Evolutionary conservation across 2,888 invertebrate species (phyloP), one percentile per base, ranked within the genome.

Genomic region (Dioctria rufipes): DNA sequence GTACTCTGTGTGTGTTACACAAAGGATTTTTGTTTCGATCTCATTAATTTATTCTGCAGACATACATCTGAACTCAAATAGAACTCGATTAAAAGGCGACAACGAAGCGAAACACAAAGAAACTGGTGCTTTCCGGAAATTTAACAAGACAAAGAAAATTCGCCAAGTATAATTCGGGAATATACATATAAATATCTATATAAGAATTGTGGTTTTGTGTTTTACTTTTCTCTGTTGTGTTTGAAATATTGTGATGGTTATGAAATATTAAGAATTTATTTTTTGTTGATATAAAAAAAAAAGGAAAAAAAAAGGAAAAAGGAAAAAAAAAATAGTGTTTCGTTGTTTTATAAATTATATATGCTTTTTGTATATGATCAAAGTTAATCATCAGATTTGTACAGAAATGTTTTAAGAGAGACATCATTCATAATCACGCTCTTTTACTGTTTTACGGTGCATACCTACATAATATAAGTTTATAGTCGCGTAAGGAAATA

Each of bases 71-170:
- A 54, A 51, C 39, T 51, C 54, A 51, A 40, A 42, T 13, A 60
- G 40, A 42, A 58, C 42, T 73, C 73, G 40, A 60, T 73, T 40
- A 58, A 8, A 73, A 42, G 46, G 67, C 6, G n/a, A 58, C 73
- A 4, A 58, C 40, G 39, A 40, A 73, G 51, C n/a, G 49, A 4
- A 40, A 73, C 73, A 58, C 61, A 61, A 61, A 61, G 37, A 61
- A 61, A 25, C 25, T 61, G 5, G 61, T 73, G 58, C 54, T 46
- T 54, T 54, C 25, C 60, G 73, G 58, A 60, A 73, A 42, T 11
- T 73, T 73, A 60, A 43, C 42, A 58, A 58, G 43, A 73, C 60
- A 58, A 73, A 73, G 73, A 58, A 58, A 54, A 54, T 54, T n/a
- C 42, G 13, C 13, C 40, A 51, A 71, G 49, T 73, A 58, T 42